Conservation (phyloP, 2,888 invertebrate genomes). For the Charanyca ferruginea region DNA sequence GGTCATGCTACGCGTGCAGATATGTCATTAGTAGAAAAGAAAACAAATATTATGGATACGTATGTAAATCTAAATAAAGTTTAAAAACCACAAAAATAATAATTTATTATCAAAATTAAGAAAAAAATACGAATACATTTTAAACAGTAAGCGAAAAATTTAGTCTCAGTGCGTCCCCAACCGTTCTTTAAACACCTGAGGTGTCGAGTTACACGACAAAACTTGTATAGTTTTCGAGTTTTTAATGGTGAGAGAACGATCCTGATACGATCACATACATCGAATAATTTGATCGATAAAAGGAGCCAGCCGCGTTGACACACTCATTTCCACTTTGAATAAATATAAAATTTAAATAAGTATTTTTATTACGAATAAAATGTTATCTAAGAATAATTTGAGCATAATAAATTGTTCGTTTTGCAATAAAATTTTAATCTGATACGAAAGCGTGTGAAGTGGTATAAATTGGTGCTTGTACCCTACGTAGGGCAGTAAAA, state of each 20-base stretch:
- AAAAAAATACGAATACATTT: no score
- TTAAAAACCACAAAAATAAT: no score
- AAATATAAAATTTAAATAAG: constrained; percentile 59
- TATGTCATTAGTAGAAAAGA: no score
- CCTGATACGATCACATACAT: constrained; percentile 80
- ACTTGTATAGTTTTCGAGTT: constrained; percentile 80
- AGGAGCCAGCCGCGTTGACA: constrained; percentile 59
- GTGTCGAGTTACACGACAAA: constrained; percentile 86
- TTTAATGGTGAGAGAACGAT: constrained; percentile 82
- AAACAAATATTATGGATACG: no score
- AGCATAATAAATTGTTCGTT: constrained; percentile 41
- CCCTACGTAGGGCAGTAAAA: constrained; percentile 2
- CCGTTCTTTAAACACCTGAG: constrained; percentile 64
- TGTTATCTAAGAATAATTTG: constrained; percentile 43
- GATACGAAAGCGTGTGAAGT: constrained; percentile 57
- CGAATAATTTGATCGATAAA: constrained; percentile 77
- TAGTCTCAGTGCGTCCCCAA: constrained; percentile 59
- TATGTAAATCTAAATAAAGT: no score
- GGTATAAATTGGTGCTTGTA: constrained; percentile 14
- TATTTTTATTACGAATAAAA: constrained; percentile 58
- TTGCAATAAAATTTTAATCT: constrained; percentile 49
- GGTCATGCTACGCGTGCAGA: no score
- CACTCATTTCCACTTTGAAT: constrained; percentile 53
- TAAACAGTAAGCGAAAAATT: no score
- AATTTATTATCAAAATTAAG: no score